Conservation (phyloP, 1,140 invertebrate genomes). For the Ditylenchus dipsaci region DNA sequence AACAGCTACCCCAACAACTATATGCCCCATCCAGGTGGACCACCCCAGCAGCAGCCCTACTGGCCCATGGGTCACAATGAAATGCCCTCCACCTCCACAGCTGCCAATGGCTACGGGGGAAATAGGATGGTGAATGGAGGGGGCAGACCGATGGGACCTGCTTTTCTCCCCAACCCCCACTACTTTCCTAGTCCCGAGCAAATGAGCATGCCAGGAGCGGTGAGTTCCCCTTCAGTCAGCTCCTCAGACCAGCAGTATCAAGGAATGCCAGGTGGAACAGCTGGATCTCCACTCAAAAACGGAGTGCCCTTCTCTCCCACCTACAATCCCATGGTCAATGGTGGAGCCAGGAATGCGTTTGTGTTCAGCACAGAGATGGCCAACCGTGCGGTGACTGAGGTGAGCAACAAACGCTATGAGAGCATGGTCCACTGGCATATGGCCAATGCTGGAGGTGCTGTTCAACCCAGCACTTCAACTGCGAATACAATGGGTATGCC, state of each 20-base stretch:
- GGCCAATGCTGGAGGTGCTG: too few relatives aligned
- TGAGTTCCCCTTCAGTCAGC: neutral
- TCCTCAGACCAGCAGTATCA: neutral
- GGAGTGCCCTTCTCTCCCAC: neutral
- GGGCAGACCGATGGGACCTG: neutral
- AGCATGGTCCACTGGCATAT: neutral
- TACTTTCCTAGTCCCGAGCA: neutral
- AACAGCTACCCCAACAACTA: too few relatives aligned
- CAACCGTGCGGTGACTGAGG: neutral
- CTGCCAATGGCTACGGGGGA: neutral
- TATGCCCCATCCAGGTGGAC: neutral
- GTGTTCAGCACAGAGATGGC: constrained; percentile 2
- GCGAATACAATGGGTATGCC: neutral
- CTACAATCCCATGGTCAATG: neutral
- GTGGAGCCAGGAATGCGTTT: neutral
- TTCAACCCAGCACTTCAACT: too few relatives aligned
- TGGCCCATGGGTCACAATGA: neutral
- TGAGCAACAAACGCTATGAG: neutral
- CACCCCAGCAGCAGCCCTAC: neutral
- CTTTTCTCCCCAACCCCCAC: neutral
- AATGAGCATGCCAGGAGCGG: constrained; percentile 1
- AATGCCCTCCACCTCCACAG: neutral
- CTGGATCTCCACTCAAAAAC: neutral
- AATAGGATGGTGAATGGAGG: neutral
- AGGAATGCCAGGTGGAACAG: neutral